These are phyloP conservation scores for Scaptomyza hsui DNA, from an alignment of 1,140 invertebrate genomes.

Conservation along the genomic window DNA sequence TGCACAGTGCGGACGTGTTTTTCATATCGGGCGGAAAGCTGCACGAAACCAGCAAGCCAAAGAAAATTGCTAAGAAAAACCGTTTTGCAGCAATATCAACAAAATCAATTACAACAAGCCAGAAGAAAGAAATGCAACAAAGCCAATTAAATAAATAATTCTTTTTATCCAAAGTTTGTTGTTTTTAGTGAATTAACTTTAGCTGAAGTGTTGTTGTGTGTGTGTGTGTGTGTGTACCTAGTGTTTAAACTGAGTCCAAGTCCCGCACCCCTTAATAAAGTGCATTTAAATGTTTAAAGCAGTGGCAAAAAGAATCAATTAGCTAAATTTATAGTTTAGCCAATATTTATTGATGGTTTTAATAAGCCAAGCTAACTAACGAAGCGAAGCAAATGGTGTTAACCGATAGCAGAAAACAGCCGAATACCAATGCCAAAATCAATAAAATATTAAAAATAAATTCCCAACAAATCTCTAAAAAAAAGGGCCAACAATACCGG, in stretches of 20 bases:
- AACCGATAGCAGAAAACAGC: slow-evolving; percentile 6
- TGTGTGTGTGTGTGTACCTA: not conserved
- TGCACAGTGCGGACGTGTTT: slow-evolving; percentile 78
- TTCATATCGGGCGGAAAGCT: slow-evolving; percentile 42
- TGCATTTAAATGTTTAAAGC: slow-evolving; percentile 32
- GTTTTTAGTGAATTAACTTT: not conserved
- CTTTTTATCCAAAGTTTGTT: not conserved
- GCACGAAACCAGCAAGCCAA: slow-evolving; percentile 43
- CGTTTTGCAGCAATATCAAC: slow-evolving; percentile 13
- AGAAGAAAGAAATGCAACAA: slow-evolving; percentile 2
- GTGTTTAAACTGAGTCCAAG: not conserved
- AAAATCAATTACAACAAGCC: slow-evolving; percentile 4
- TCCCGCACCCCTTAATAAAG: slow-evolving; percentile 11
- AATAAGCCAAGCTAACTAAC: slow-evolving; percentile 23
- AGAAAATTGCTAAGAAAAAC: slow-evolving; percentile 25
- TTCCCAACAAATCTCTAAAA: slow-evolving; percentile 2
- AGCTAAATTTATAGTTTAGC: slow-evolving; percentile 2
- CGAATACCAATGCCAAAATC: slow-evolving; percentile 32
- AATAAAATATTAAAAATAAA: slow-evolving; percentile 46
- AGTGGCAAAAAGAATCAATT: slow-evolving; percentile 12
- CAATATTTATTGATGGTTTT: slow-evolving; percentile 24
- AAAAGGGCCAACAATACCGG: slow-evolving; percentile 6
- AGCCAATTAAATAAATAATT: slow-evolving; percentile 20
- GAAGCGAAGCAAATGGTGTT: slow-evolving; percentile 15
- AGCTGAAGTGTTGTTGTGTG: too few species aligned